Evolutionary conservation across 1,140 invertebrate species (phyloP), one percentile per base, ranked within the genome.

Genomic region (Dreissena rostriformis): DNA sequence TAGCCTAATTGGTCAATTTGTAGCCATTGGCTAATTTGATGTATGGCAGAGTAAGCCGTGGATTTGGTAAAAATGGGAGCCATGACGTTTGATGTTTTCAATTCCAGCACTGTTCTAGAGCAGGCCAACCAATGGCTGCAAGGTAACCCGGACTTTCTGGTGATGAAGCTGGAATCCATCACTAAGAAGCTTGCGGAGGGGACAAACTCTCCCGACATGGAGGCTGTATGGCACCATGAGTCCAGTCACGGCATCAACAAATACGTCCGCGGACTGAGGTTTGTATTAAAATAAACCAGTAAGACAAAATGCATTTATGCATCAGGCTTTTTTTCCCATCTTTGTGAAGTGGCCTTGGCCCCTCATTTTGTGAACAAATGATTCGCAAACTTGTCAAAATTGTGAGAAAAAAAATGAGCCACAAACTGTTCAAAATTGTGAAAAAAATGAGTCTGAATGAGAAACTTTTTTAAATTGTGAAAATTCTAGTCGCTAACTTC

Each of bases 61-160:
- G 12, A 12, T 61, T 61, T 61, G 2, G 52, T 17, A 66, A 61
- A 24, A 63, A n/a, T 77, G 6, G 4, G 2, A 65, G 15, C 65
- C n/a, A 65, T 65, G 22, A 70, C 10, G 24, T 55, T 39, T 57
- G 61, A 52, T 81, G 71, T 7, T 66, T 12, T 52, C 19, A 19
- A 19, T 61, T 81, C 51, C 81, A 89, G 87, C 57, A 77, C 86
- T 22, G 86, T 88, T 15, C 53, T 87, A 71, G 87, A 88, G 52
- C 84, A 87, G 67, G 86, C 86, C 10, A 89, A 89, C 68, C 88
- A 89, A 29, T 88, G 87, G 88, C 67, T 88, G 57, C 75, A 82
- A 15, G 79, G 81, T 11, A 88, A 86, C 71, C 86, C 87, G 15
- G 82, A 82, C 51, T 89, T 82, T 63, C 55, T 52, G 22, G 87